Evolutionary conservation across 2,888 invertebrate species (phyloP).

Genomic region (Cosmorhoe ocellata): DNA sequence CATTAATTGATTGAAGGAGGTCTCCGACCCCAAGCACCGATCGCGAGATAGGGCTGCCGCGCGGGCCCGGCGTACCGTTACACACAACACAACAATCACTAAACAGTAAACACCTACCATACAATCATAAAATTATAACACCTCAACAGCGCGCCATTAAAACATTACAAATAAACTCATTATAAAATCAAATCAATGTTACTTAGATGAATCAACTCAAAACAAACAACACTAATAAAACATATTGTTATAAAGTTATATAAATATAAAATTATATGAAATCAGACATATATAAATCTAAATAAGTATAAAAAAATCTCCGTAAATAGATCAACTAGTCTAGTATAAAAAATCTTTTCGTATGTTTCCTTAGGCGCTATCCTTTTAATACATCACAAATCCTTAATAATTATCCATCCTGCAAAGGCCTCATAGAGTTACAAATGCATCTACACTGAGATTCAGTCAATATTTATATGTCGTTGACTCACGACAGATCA

Average conservation of each 20-base stretch:
- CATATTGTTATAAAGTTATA: conserved; percentile 75
- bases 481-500: conserved; percentile 82
- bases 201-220: conserved; percentile 75
- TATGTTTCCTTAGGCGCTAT: conserved; percentile 83
- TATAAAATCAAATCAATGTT: conserved; percentile 59
- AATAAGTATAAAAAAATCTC: conserved; percentile 83
- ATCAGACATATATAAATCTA: conserved; percentile 82
- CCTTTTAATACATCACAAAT: conserved; percentile 82
- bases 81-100: conserved; percentile 26
- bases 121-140: conserved; percentile 70
- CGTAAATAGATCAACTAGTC: conserved; percentile 83
- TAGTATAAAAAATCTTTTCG: conserved; percentile 83
- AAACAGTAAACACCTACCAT: conserved; percentile 67
- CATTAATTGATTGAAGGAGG: conserved; percentile 72
- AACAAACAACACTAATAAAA: conserved; percentile 83
- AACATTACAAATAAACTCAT: conserved; percentile 24
- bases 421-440: conserved; percentile 83
- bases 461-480: conserved; percentile 83
- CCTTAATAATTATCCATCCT: conserved; percentile 82
- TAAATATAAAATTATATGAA: conserved; percentile 82
- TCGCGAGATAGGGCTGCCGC: conserved; percentile 39
- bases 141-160: conserved; percentile 55
- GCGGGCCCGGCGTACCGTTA: conserved; percentile 29
- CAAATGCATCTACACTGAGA: conserved; percentile 83
- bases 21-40: conserved; percentile 74